Percentiles rank a stretch among this genome's conserved stretches.
Evolutionary conservation across 2,113 vertebrate species (phyloP).

Genomic region (Hippolais icterina): DNA sequence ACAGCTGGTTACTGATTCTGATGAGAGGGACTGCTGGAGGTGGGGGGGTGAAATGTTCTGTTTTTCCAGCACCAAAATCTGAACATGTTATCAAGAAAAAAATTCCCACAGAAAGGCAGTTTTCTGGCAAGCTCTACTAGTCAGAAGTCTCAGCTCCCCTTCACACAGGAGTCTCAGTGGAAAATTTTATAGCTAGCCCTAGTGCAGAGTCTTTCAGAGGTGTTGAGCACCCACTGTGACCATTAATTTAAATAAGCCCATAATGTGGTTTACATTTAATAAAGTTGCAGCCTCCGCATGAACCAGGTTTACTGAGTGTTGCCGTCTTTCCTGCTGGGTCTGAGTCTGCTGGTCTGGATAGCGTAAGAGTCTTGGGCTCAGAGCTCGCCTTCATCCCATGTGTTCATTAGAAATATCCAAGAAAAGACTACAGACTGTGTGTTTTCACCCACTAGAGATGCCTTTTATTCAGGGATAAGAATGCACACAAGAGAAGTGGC

Average conservation of each 20-base stretch:
- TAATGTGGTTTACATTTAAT: constrained; percentile 68
- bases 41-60: not conserved
- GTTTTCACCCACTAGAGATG: not conserved
- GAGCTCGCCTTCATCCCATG: not conserved
- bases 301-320: constrained; percentile 63
- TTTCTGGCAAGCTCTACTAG: not conserved
- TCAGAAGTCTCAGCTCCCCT: not conserved
- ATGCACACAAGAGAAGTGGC: not conserved
- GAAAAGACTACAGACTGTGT: not conserved
- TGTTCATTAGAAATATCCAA: not conserved
- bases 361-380: not conserved
- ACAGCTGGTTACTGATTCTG: not conserved
- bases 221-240: constrained; percentile 61
- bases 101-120: not conserved
- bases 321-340: constrained; percentile 51
- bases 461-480: not conserved
- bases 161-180: not conserved
- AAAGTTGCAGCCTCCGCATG: constrained; percentile 59
- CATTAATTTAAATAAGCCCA: constrained; percentile 65
- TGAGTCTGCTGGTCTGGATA: constrained; percentile 36
- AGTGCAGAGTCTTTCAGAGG: constrained; percentile 54
- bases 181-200: constrained; percentile 38
- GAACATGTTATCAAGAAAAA: not conserved
- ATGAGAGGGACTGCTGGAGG: not conserved
- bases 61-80: not conserved